Conservation (phyloP, 2,113 vertebrate species). For the Cygnus atratus region DNA sequence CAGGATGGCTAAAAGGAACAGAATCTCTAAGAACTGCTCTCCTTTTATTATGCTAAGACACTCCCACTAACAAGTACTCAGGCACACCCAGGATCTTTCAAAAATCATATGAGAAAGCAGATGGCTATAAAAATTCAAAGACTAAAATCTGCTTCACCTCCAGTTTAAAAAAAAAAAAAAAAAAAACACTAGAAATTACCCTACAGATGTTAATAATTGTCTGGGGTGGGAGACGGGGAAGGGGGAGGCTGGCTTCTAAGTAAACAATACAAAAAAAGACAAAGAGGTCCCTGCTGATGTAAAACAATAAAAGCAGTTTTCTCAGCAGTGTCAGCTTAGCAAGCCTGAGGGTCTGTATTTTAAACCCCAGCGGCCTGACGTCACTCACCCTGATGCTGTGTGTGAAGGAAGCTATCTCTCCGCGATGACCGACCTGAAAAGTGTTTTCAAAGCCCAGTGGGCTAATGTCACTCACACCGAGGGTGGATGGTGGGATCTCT, state of each 20-base stretch:
- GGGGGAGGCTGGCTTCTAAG: conserved; percentile 39
- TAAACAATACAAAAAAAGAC: conserved; percentile 66
- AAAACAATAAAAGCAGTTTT: conserved; percentile 72
- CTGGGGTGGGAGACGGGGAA: neutral
- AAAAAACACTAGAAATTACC: neutral
- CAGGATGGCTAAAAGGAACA: neutral
- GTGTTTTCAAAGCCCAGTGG: conserved; percentile 66
- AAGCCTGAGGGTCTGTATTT: conserved; percentile 66
- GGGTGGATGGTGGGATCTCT: conserved; percentile 54
- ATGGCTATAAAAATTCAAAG: conserved; percentile 69
- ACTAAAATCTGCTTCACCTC: conserved; percentile 53
- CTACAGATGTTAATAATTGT: conserved; percentile 68
- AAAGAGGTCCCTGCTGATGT: conserved; percentile 69
- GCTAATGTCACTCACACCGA: conserved; percentile 59
- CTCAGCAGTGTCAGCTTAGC: conserved; percentile 64
- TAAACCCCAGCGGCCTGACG: conserved; percentile 62
- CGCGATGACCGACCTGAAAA: conserved; percentile 27
- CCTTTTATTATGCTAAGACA: conserved; percentile 6
- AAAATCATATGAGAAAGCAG: conserved; percentile 35
- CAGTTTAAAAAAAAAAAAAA: neutral
- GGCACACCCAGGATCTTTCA: conserved; percentile 20
- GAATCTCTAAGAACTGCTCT: neutral
- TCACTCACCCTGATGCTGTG: conserved; percentile 56
- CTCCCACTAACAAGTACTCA: neutral
- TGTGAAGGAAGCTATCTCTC: conserved; percentile 49